phyloP scores from a whole-genome alignment of 2,888 invertebrate genomes.

The Acanthosepion lycidas region DNA sequence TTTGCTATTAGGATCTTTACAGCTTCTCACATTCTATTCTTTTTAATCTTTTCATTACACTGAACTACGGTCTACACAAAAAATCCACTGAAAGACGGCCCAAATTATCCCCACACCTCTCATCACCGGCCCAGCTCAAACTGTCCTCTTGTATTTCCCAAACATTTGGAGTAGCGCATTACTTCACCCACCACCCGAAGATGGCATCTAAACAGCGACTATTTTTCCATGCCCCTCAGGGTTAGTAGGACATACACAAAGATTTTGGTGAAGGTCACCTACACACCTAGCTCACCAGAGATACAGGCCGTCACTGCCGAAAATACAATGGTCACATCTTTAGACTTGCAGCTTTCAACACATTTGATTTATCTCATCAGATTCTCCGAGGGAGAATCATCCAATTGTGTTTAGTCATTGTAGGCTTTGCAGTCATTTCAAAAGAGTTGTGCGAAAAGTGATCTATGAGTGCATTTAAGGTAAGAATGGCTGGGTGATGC shows the following conservation, averaged over 20 bases:
- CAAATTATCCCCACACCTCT: too few species aligned
- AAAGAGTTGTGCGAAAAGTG: neutral
- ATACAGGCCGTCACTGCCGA: neutral
- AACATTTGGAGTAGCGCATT: neutral
- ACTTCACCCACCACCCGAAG: neutral
- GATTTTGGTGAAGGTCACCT: neutral
- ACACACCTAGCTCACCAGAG: neutral
- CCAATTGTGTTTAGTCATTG: neutral
- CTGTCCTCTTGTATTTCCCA: neutral
- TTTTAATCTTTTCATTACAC: too few species aligned
- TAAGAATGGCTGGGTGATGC: neutral
- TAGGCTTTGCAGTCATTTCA: neutral
- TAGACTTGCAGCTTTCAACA: neutral
- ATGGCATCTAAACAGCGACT: neutral
- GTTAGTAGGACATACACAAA: neutral
- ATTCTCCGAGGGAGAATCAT: conserved; percentile 4
- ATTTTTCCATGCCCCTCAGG: neutral
- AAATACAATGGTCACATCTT: conserved; percentile 18
- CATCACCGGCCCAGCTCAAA: neutral
- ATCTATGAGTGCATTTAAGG: neutral
- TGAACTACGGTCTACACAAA: too few species aligned
- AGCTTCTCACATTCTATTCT: neutral
- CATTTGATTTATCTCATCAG: neutral
- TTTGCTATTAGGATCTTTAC: neutral
- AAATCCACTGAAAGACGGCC: too few species aligned